Evolutionary conservation across 2,888 invertebrate species (phyloP).

Genomic region (Saturnia japonica): DNA sequence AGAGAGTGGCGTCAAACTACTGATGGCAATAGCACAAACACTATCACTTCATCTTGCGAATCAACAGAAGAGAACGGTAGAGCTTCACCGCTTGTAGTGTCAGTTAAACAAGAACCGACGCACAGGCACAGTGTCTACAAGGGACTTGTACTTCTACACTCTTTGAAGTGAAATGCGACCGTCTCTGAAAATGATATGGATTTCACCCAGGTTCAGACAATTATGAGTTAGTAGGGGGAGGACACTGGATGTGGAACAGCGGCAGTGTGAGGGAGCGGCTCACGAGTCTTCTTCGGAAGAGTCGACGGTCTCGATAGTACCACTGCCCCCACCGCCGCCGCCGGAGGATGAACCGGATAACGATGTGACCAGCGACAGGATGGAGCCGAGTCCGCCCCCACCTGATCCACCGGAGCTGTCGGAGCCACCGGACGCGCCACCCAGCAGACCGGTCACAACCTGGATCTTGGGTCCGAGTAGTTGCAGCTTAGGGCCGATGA

Average conservation of each 20-base stretch:
- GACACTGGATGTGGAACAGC: slow-evolving; percentile 23
- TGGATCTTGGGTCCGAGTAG: slow-evolving; percentile 85
- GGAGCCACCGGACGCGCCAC: slow-evolving; percentile 80
- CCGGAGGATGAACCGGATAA: slow-evolving; percentile 76
- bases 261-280: slow-evolving; percentile 35
- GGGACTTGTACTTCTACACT: not conserved
- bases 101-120: not conserved
- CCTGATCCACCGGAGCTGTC: slow-evolving; percentile 70
- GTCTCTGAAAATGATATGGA: not conserved
- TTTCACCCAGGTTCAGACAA: not conserved
- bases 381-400: slow-evolving; percentile 74
- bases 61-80: not conserved
- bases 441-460: slow-evolving; percentile 77
- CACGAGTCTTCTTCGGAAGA: slow-evolving; percentile 73
- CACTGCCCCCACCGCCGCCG: slow-evolving; percentile 57
- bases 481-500: slow-evolving; percentile 87
- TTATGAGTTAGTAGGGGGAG: not conserved
- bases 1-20: not conserved
- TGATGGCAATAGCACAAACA: not conserved
- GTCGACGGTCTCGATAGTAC: slow-evolving; percentile 72
- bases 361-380: slow-evolving; percentile 73
- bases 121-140: not conserved
- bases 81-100: not conserved
- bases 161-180: not conserved
- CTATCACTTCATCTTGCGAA: not conserved